phyloP scores from a whole-genome alignment of 2,113 vertebrate species.

The Acanthochromis polyacanthus region DNA sequence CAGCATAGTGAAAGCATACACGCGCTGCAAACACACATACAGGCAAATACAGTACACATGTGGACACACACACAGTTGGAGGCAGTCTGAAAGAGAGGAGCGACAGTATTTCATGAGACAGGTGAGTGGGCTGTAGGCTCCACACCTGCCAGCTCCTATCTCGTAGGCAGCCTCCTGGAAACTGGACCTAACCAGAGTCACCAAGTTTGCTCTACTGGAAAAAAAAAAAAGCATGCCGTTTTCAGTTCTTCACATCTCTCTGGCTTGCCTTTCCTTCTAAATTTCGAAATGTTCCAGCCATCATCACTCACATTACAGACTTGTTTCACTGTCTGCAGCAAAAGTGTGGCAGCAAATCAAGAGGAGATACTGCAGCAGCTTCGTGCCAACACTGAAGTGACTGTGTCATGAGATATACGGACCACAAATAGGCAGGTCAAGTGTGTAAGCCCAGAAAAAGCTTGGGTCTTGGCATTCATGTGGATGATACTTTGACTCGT shows the following conservation, averaged over 20 bases:
- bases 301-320: background rate
- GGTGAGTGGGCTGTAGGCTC: slow-evolving; percentile 61
- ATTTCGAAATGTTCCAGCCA: slow-evolving; percentile 15
- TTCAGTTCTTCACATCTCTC: slow-evolving; percentile 1
- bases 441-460: too few relatives aligned
- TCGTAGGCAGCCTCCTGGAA: slow-evolving; percentile 34
- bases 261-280: background rate
- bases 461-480: too few relatives aligned
- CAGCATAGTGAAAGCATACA: slow-evolving; percentile 27
- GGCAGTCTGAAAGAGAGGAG: slow-evolving; percentile 45
- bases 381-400: background rate
- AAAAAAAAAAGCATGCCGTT: background rate
- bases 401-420: background rate
- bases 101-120: slow-evolving; percentile 66
- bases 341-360: background rate
- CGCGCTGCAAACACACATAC: background rate
- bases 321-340: slow-evolving; percentile 11
- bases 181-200: slow-evolving; percentile 52
- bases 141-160: slow-evolving; percentile 68
- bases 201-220: slow-evolving; percentile 22
- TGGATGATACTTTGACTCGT: too few relatives aligned
- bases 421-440: too few relatives aligned
- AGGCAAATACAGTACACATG: slow-evolving; percentile 38
- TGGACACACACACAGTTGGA: slow-evolving; percentile 60
- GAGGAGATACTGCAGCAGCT: background rate